These are phyloP conservation scores for Leptinotarsa defecta DNA, from an alignment of 1,140 invertebrate species.

Conservation along the genomic window DNA sequence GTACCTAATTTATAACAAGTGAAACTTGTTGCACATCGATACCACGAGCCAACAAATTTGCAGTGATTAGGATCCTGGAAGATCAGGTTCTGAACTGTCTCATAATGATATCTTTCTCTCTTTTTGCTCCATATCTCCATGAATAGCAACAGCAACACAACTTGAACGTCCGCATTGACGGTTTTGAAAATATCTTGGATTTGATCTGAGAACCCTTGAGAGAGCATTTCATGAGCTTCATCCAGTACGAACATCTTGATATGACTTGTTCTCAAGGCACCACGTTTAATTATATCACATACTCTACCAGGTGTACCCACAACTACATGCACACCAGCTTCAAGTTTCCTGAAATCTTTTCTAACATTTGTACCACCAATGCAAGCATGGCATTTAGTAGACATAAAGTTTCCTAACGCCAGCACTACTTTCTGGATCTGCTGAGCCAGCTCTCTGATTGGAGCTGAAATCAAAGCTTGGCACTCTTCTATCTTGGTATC, in stretches of 20 bases:
- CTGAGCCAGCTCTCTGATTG: no score
- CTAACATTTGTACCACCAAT: no score
- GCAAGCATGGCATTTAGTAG: conserved; percentile 85
- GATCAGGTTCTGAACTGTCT: conserved; percentile 96
- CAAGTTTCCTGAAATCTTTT: no score
- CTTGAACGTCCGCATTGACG: no score
- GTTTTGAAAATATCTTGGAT: conserved; percentile 87
- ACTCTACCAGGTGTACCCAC: conserved; percentile 96
- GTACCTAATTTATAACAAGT: conserved; percentile 90
- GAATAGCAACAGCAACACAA: conserved; percentile 98
- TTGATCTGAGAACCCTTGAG: conserved; percentile 99
- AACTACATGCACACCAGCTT: conserved; percentile 98
- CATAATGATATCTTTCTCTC: conserved; percentile 95
- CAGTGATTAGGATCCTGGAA: conserved; percentile 94
- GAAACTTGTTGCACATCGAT: conserved; percentile 99
- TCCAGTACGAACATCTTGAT: conserved; percentile 99
- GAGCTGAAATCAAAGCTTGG: no score
- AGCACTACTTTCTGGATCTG: no score
- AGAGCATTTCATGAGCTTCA: conserved; percentile 99
- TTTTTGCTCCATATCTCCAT: conserved; percentile 98
- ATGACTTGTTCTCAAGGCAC: no score
- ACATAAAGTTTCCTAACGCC: conserved; percentile 67
- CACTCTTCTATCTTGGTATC: conserved; percentile 94
- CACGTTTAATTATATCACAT: conserved; percentile 84
- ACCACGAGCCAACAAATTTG: conserved; percentile 93